Conservation (phyloP, 2,797 vertebrate genomes). For the Lagodon rhomboides region DNA sequence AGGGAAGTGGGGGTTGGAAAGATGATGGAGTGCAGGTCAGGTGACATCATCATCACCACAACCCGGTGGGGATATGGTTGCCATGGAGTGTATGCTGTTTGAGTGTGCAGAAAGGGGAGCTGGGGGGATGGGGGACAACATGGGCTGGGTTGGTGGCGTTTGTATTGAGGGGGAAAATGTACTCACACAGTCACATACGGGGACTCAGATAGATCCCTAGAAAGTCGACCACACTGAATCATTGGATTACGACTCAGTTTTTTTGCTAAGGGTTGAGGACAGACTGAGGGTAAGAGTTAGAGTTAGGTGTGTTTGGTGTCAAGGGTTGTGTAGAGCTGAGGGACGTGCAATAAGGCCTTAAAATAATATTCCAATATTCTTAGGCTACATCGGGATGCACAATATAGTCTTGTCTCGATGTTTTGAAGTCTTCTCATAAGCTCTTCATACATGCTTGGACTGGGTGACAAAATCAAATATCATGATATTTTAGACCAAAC, state of each 20-base stretch:
- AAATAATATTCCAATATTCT: too few species aligned
- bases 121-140: background rate
- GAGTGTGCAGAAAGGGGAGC: conserved; percentile 14
- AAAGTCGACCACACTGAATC: background rate
- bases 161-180: background rate
- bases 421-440: too few species aligned
- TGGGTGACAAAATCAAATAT: too few species aligned
- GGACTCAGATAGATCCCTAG: background rate
- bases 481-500: too few species aligned
- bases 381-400: too few species aligned
- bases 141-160: background rate
- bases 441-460: too few species aligned
- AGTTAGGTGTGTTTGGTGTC: background rate
- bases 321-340: background rate
- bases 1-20: conserved; percentile 8
- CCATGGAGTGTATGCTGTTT: conserved; percentile 56
- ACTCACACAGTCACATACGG: background rate
- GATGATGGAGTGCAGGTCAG: conserved; percentile 59
- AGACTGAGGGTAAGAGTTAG: background rate
- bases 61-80: conserved; percentile 63
- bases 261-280: background rate
- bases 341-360: too few species aligned
- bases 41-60: conserved; percentile 52
- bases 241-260: background rate
- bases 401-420: too few species aligned